These are phyloP conservation scores for Anarrhichthys ocellatus DNA, from an alignment of 2,113 vertebrate genomes.

Conservation along the genomic window DNA sequence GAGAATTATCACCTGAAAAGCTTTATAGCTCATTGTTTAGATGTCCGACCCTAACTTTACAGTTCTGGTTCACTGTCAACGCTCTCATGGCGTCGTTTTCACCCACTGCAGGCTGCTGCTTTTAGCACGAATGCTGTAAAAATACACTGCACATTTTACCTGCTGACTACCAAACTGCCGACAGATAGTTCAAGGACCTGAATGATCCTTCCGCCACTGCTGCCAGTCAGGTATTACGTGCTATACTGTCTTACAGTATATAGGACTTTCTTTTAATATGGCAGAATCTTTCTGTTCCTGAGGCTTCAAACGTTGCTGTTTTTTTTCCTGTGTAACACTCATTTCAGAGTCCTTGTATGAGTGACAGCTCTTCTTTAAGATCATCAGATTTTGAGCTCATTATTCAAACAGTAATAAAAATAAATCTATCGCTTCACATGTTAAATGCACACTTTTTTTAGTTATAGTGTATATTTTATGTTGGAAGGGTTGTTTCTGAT, in stretches of 20 bases:
- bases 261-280: not conserved
- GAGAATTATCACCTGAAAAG: too few relatives aligned
- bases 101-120: too few relatives aligned
- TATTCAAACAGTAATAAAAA: not conserved
- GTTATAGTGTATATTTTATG: not conserved
- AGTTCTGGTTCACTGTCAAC: too few relatives aligned
- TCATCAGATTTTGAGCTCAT: not conserved
- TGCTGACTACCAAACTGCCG: too few relatives aligned
- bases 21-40: too few relatives aligned
- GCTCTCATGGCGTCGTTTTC: too few relatives aligned
- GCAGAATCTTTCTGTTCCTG: not conserved
- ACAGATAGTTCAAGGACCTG: not conserved
- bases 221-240: not conserved
- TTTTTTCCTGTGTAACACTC: not conserved
- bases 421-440: not conserved
- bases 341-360: not conserved
- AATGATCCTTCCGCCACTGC: not conserved
- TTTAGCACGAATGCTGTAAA: too few relatives aligned
- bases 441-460: not conserved
- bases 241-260: not conserved
- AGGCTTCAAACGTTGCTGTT: not conserved
- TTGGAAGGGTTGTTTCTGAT: conserved; percentile 19
- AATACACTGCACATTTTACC: too few relatives aligned
- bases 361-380: conserved; percentile 16
- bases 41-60: too few relatives aligned